phyloP scores from a whole-genome alignment of 64 coral and sea anemone genomes.

The Platygyra sinensis region DNA sequence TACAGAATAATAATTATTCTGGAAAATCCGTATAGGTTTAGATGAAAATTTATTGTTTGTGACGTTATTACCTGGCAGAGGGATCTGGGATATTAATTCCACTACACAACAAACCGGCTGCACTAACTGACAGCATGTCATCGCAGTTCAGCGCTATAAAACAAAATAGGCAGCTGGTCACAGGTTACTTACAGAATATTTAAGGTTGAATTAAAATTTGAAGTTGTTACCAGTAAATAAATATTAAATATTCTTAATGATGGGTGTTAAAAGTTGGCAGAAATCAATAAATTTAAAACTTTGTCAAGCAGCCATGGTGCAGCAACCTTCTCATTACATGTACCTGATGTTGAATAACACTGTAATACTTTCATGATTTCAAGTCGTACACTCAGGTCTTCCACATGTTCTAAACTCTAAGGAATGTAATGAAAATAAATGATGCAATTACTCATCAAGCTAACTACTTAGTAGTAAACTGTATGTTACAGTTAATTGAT shows the following conservation, averaged over 20 bases:
- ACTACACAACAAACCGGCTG: conserved; percentile 78
- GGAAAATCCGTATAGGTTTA: no score
- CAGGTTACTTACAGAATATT: no score
- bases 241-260: no score
- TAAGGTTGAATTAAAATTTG: no score
- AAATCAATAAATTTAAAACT: no score
- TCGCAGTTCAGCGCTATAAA: conserved; percentile 83
- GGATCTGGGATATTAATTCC: conserved; percentile 66
- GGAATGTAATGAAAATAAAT: neutral
- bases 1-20: no score
- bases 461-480: no score
- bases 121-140: conserved; percentile 89
- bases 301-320: no score
- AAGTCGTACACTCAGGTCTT: conserved; percentile 58
- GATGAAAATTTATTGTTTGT: no score
- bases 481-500: no score
- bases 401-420: conserved; percentile 71
- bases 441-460: neutral
- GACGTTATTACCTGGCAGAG: conserved; percentile 54
- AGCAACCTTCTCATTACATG: neutral
- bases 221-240: no score
- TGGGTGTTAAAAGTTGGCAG: no score
- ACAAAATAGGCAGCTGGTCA: neutral
- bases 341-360: conserved; percentile 84
- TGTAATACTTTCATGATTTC: conserved; percentile 91